phyloP scores from a whole-genome alignment of 2,888 invertebrate genomes.

The Drosophila testacea region DNA sequence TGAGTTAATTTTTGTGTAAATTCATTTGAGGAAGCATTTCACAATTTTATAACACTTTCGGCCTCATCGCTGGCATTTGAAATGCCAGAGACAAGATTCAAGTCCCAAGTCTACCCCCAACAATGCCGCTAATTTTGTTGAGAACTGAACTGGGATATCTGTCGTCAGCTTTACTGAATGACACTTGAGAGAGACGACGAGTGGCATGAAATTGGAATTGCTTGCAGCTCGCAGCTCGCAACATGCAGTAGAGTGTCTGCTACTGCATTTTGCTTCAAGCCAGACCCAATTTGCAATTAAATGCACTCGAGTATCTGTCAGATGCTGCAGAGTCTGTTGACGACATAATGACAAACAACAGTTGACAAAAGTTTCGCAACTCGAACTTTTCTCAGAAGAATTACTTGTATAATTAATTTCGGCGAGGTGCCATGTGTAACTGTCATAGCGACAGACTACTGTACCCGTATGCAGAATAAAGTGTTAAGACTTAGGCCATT shows the following conservation, averaged over 20 bases:
- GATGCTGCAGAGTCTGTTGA: constrained; percentile 43
- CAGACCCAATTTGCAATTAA: constrained; percentile 51
- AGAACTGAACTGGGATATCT: constrained; percentile 21
- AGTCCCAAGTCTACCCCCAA: background rate
- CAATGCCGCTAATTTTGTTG: constrained; percentile 28
- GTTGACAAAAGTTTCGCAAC: constrained; percentile 61
- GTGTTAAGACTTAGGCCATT: constrained; percentile 1
- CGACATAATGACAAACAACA: constrained; percentile 63
- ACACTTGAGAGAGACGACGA: constrained; percentile 49
- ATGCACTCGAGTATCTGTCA: constrained; percentile 63
- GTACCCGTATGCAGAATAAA: constrained; percentile 7
- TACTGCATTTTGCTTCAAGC: constrained; percentile 4
- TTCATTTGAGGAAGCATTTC: constrained; percentile 52
- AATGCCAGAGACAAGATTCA: constrained; percentile 22
- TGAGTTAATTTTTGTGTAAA: constrained; percentile 63
- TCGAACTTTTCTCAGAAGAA: constrained; percentile 30
- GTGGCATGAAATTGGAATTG: constrained; percentile 64
- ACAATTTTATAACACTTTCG: constrained; percentile 56
- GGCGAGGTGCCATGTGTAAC: constrained; percentile 36
- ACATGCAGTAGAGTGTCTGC: constrained; percentile 16
- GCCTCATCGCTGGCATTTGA: constrained; percentile 53
- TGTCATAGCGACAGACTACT: constrained; percentile 41
- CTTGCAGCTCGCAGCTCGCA: constrained; percentile 37
- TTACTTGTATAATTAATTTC: constrained; percentile 61
- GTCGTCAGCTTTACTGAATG: constrained; percentile 26